These are phyloP conservation scores for Rhopilema esculentum DNA, from an alignment of 30 jellyfish, hydroid and myxozoan genomes.

Conservation along the genomic window DNA sequence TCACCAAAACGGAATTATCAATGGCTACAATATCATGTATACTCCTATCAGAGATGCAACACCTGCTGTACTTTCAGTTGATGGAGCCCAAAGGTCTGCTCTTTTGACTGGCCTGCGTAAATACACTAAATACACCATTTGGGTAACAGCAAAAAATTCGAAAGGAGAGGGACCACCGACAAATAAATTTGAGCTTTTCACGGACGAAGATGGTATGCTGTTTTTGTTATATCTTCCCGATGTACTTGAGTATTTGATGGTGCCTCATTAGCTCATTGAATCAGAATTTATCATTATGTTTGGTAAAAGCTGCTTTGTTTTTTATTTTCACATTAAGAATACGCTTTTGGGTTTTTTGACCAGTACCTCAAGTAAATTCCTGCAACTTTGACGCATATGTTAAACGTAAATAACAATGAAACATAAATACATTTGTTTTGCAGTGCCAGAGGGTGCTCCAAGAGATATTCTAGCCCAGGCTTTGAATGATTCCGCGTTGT, in stretches of 20 bases:
- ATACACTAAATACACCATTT: slow-evolving; percentile 83
- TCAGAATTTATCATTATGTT: too few species aligned
- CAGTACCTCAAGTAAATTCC: too few species aligned
- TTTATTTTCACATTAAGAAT: too few species aligned
- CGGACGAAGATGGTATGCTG: slow-evolving; percentile 95
- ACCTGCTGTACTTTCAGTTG: slow-evolving; percentile 73
- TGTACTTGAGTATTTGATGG: too few species aligned
- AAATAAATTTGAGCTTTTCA: slow-evolving; percentile 74
- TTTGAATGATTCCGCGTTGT: slow-evolving; percentile 77
- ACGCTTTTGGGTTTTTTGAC: too few species aligned
- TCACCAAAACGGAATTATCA: slow-evolving; percentile 79
- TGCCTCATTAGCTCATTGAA: too few species aligned
- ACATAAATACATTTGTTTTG: too few species aligned
- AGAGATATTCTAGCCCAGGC: slow-evolving; percentile 86
- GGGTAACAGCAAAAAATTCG: slow-evolving; percentile 86
- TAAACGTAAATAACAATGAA: too few species aligned
- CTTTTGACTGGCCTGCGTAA: slow-evolving; percentile 90
- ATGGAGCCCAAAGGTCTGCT: slow-evolving; percentile 53
- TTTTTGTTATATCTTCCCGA: background rate
- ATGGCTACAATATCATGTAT: slow-evolving; percentile 80
- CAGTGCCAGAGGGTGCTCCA: slow-evolving; percentile 99
- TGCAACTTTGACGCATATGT: too few species aligned
- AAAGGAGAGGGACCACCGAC: slow-evolving; percentile 97
- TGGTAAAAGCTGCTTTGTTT: too few species aligned
- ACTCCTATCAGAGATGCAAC: slow-evolving; percentile 76